Evolutionary conservation across 2,888 invertebrate genomes (phyloP).

Genomic region (Aromia moschata): DNA sequence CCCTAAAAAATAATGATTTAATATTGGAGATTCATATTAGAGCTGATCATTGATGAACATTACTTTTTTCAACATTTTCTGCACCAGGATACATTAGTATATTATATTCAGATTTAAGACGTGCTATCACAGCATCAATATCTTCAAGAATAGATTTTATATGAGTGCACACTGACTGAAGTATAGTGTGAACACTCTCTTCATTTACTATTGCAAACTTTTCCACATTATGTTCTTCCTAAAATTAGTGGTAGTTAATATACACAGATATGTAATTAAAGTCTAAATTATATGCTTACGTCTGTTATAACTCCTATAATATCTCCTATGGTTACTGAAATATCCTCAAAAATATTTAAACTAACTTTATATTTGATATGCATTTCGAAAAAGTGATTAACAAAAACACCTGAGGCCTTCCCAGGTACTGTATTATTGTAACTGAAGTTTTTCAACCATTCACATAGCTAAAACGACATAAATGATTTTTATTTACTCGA

Average conservation of each 20-base stretch:
- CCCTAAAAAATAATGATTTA: conserved; percentile 49
- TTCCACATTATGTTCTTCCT: conserved; percentile 52
- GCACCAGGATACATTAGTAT: conserved; percentile 53
- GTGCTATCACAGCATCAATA: conserved; percentile 59
- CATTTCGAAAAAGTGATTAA: conserved; percentile 57
- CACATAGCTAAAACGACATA: conserved; percentile 54
- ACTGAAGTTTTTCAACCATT: conserved; percentile 60
- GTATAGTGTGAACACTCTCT: conserved; percentile 55
- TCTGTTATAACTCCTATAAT: conserved; percentile 62
- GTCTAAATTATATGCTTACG: conserved; percentile 50
- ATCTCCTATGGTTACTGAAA: conserved; percentile 61
- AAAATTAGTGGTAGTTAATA: no score
- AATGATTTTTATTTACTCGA: not conserved
- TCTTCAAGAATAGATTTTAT: conserved; percentile 61
- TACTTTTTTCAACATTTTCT: conserved; percentile 54
- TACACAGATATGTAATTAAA: no score
- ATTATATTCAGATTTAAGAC: conserved; percentile 59
- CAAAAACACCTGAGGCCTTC: conserved; percentile 54
- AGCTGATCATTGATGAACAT: no score
- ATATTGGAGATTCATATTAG: no score
- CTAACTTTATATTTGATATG: conserved; percentile 58
- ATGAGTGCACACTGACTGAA: conserved; percentile 57
- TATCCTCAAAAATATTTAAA: conserved; percentile 59
- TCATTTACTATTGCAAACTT: conserved; percentile 60
- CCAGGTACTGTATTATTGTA: conserved; percentile 52